phyloP scores from a whole-genome alignment of 1,140 invertebrate species.

The Pseudomyrmex concolor region DNA sequence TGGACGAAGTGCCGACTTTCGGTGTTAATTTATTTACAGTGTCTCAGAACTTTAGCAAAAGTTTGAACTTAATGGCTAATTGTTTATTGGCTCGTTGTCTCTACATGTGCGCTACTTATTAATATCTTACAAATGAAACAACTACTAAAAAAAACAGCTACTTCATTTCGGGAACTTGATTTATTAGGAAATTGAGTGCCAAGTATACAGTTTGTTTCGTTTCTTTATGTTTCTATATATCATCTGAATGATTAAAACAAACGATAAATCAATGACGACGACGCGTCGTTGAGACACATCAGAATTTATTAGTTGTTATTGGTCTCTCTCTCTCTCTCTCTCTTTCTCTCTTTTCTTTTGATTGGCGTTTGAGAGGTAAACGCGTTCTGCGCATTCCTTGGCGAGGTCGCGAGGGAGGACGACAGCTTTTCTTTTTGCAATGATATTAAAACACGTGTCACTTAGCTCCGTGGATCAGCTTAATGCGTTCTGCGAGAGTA shows the following conservation, averaged over 20 bases:
- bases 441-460: conserved; percentile 54
- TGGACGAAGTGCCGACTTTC: not conserved
- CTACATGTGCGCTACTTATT: too few species aligned
- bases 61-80: too few species aligned
- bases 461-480: conserved; percentile 43
- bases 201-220: not conserved
- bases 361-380: conserved; percentile 44
- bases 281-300: conserved; percentile 7
- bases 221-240: conserved; percentile 33
- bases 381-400: conserved; percentile 31
- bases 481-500: conserved; percentile 27
- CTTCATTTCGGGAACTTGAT: too few species aligned
- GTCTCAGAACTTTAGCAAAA: not conserved
- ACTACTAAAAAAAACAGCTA: too few species aligned
- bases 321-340: conserved; percentile 8
- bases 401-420: conserved; percentile 31
- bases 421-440: conserved; percentile 29
- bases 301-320: conserved; percentile 52
- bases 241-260: conserved; percentile 34
- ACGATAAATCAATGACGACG: conserved; percentile 45
- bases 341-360: not conserved
- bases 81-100: too few species aligned
- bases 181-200: too few species aligned
- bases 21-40: conserved; percentile 9
- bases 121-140: too few species aligned